Base-by-base conservation (phyloP, 2,113 vertebrate genomes). In the Tor tambroides region DNA sequence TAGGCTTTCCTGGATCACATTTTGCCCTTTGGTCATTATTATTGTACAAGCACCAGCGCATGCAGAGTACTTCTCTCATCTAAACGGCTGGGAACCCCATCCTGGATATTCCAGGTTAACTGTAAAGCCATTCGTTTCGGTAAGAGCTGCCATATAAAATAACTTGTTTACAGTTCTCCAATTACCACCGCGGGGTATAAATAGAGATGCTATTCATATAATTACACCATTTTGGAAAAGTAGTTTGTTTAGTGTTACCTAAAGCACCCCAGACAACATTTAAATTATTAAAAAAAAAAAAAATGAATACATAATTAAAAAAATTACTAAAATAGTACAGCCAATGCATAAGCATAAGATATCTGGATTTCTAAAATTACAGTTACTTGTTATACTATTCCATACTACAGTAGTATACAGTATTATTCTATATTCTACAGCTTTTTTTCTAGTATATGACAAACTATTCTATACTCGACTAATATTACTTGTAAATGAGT, bases 91-190 rank as follows among this genome's bases (percentile, higher is more conserved):
- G 77, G 26, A 80, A 59, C 11, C 54, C 38, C 35, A 19, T 65
- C 41, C n/a, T 46, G 59, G n/a, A 65, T 28, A 28, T 43, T 59
- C 51, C 21, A 35, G 77, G 77, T 81, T 43, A 28, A 61, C 56
- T 65, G 59, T 71, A 7, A 26, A 67, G 61, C 26, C n/a, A 49
- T 51, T 32, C 1, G 41, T n/a, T 71, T 71, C 28, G 32, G 28
- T 71, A 35, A 19, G 46, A 10, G 12, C 43, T 51, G 65, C 81
- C 26, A 11, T 69, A 23, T 51, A 83, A 83, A 71, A 51, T 6
- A 54, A 83, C 81, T 49, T 83, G 65, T 83, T 83, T 83, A 71
- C 43, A 69, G 63, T 46, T 69, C 65, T 83, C 43, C 63, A 69
- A 46, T 83, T 71, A 71, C 65, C 63, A 35, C 65, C 71, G 65